phyloP scores from a whole-genome alignment of 2,113 vertebrate species.

The Cathartes aura region DNA sequence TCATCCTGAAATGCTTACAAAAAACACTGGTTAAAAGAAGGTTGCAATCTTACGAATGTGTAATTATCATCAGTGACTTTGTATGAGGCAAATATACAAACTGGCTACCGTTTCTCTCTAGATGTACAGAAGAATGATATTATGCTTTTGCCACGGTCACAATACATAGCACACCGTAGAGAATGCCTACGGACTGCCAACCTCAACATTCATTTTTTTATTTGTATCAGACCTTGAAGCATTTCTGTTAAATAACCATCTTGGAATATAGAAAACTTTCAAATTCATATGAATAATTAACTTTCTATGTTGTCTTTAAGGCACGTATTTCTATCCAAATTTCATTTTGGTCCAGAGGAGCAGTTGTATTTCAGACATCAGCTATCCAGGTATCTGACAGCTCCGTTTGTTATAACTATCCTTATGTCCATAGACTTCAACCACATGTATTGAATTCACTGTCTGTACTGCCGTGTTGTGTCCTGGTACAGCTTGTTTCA shows the following conservation, averaged over 20 bases:
- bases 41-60: neutral
- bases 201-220: neutral
- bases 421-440: constrained; percentile 10
- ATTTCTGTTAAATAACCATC: constrained; percentile 31
- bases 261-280: constrained; percentile 18
- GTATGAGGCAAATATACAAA: neutral
- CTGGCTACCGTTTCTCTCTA: neutral
- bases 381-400: constrained; percentile 54
- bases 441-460: neutral
- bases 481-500: fast-evolving
- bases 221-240: neutral
- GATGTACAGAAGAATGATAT: neutral
- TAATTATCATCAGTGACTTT: neutral
- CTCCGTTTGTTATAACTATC: neutral
- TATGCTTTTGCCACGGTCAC: neutral
- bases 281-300: neutral
- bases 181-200: neutral
- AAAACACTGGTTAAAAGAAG: constrained; percentile 1
- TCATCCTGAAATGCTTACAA: constrained; percentile 16
- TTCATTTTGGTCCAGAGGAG: constrained; percentile 42
- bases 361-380: neutral
- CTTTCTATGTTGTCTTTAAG: constrained; percentile 57
- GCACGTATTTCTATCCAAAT: constrained; percentile 61
- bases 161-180: neutral
- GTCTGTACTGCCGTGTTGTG: neutral